Evolutionary conservation across 2,888 invertebrate species (phyloP).

Genomic region (Scaptomyza reducta): DNA sequence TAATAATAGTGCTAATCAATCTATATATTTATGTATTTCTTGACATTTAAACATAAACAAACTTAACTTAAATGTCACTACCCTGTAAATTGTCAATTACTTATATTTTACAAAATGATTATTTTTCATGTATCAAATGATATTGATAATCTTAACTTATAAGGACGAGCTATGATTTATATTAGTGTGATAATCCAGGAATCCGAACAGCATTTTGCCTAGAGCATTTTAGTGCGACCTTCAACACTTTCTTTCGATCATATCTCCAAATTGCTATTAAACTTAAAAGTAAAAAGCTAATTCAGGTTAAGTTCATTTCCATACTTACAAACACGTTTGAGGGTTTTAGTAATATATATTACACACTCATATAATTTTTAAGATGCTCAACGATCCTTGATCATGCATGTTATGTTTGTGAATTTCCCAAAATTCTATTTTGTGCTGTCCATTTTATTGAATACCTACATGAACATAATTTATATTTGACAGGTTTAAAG

Average conservation of each 20-base stretch:
- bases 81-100: conserved; percentile 13
- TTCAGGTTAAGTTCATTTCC: background rate
- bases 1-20: too few species aligned
- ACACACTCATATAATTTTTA: conserved; percentile 13
- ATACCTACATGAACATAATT: conserved; percentile 2
- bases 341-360: conserved; percentile 5
- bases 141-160: conserved; percentile 8
- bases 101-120: conserved; percentile 13
- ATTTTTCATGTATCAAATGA: background rate
- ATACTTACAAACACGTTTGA: conserved; percentile 16
- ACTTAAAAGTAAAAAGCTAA: background rate
- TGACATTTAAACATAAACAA: too few species aligned
- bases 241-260: conserved; percentile 17
- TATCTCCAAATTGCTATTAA: conserved; percentile 12
- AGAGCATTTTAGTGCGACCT: conserved; percentile 27
- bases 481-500: background rate
- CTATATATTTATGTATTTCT: too few species aligned
- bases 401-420: conserved; percentile 25
- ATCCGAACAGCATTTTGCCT: conserved; percentile 24
- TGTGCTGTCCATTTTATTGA: background rate
- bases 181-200: conserved; percentile 20
- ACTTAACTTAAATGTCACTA: conserved; percentile 1
- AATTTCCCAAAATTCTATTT: conserved; percentile 4
- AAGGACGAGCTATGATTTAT: conserved; percentile 41
- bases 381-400: background rate